These are phyloP conservation scores for Hirudo medicinalis DNA, from an alignment of 1,140 invertebrate genomes.

Conservation along the genomic window DNA sequence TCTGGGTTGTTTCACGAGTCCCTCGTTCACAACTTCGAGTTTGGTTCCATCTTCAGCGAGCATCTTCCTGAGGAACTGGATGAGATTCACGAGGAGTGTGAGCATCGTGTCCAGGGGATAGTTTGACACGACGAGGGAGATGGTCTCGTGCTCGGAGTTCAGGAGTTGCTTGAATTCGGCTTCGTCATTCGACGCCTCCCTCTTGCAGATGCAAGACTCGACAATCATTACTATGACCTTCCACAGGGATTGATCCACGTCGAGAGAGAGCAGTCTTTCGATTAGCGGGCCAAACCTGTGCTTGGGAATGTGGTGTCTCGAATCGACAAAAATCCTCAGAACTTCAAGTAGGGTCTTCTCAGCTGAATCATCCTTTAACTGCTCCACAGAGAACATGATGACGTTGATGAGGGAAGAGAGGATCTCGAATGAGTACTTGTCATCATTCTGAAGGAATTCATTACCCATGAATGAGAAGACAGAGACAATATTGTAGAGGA, in stretches of 20 bases:
- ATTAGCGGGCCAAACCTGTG: slow-evolving; percentile 70
- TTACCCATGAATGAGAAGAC: slow-evolving; percentile 92
- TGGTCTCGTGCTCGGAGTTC: too few relatives aligned
- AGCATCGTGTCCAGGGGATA: too few relatives aligned
- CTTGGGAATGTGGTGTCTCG: slow-evolving; percentile 72
- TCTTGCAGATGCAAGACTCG: slow-evolving; percentile 13
- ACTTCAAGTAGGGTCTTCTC: slow-evolving; percentile 36
- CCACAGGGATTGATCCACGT: slow-evolving; percentile 13
- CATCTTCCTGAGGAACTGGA: too few relatives aligned
- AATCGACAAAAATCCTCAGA: slow-evolving; percentile 74
- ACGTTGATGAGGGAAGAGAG: slow-evolving; percentile 78
- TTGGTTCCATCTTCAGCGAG: too few relatives aligned
- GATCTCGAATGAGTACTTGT: slow-evolving; percentile 82
- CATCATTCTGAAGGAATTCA: slow-evolving; percentile 69
- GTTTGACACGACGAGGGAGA: too few relatives aligned
- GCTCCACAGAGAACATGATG: slow-evolving; percentile 47
- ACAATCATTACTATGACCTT: slow-evolving; percentile 21
- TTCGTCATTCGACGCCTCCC: too few relatives aligned
- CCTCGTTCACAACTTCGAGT: too few relatives aligned
- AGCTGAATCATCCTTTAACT: neutral
- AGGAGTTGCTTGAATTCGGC: too few relatives aligned
- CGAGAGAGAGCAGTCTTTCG: slow-evolving; percentile 51
- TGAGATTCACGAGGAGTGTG: too few relatives aligned
- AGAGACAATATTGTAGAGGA: slow-evolving; percentile 78
- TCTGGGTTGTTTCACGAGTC: too few relatives aligned